Evolutionary conservation across 2,797 vertebrate species (phyloP), one percentile per base, ranked within the genome.

Genomic region (Fistularia tabacaria): DNA sequence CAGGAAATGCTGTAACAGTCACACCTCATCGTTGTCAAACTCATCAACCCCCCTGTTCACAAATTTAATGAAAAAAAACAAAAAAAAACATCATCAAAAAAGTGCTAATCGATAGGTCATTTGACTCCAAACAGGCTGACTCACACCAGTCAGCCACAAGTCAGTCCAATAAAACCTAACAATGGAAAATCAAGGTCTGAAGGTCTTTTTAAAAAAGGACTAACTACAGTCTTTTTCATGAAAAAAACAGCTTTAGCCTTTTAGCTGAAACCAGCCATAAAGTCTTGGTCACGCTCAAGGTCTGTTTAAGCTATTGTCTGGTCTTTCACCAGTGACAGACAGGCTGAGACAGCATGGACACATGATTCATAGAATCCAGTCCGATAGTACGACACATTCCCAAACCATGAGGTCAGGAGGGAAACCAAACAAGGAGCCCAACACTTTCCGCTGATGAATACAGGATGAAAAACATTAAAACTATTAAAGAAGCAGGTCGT

Each of bases 1-100:
- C 82, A 88, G 86, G 87, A 90, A 89, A 64, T 54, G 48, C 66
- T 49, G 57, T 70, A 14, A 65, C 63, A 64, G 74, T 84, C 85
- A 65, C 76, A 81, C 72, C 66, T 81, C 73, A 81, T 85, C 73
- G 81, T 57, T 53, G 63, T 88, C 81, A 83, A 85, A 80, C 79
- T 62, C 79, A 79, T 84, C 78, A 69, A 55, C 62, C 71, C 54
- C 50, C 8, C 38, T 56, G 46, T 62, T 74, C 68, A 65, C 57
- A 51, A 43, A 57, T 45, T 8, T 63, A 70, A 57, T 60, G 64
- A 63, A 53, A 54, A 45, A 46, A 39, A 50, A n/a, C n/a, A n/a
- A n/a, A 51, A 55, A 48, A 46, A 40, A 50, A 25, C 7, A 6
- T 61, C 8, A 25, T 25, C 25, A 25, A 25, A 25, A 25, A 25